Evolutionary conservation across 2,113 vertebrate species (phyloP).

Genomic region (Passer domesticus): DNA sequence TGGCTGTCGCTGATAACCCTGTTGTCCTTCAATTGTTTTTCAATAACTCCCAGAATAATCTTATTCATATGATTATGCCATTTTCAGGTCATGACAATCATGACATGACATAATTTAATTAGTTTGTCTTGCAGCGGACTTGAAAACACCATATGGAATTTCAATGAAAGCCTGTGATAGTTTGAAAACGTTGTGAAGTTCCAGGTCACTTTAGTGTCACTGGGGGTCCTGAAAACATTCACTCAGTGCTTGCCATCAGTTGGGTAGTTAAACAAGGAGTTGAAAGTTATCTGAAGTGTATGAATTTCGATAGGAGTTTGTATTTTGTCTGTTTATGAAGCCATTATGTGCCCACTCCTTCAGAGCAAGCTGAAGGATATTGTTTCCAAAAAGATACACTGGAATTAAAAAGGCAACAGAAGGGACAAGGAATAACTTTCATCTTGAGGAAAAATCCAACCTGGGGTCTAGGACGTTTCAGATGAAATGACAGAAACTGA

Average conservation of each 20-base stretch:
- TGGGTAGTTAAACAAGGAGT: not conserved
- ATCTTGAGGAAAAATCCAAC: not conserved
- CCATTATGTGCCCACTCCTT: not conserved
- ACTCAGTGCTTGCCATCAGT: not conserved
- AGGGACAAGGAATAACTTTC: not conserved
- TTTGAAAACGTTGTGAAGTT: not conserved
- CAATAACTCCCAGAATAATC: not conserved
- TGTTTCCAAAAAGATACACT: not conserved
- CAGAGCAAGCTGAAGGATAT: not conserved
- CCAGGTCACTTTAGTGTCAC: not conserved
- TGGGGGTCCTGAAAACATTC: not conserved
- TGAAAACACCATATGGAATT: not conserved
- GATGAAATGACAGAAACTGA: not conserved
- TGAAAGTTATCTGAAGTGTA: not conserved
- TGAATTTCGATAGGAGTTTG: not conserved
- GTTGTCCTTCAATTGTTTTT: not conserved
- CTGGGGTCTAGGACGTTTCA: not conserved
- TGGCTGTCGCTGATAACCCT: not conserved
- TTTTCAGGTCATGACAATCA: not conserved
- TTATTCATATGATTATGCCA: not conserved
- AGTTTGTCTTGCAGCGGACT: not conserved
- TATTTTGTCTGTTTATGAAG: not conserved
- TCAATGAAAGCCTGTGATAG: not conserved
- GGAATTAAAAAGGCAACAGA: not conserved
- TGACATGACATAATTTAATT: slow-evolving; percentile 12